Conservation (phyloP, 2,113 vertebrate species). For the Dolichallabes microphthalmus region DNA sequence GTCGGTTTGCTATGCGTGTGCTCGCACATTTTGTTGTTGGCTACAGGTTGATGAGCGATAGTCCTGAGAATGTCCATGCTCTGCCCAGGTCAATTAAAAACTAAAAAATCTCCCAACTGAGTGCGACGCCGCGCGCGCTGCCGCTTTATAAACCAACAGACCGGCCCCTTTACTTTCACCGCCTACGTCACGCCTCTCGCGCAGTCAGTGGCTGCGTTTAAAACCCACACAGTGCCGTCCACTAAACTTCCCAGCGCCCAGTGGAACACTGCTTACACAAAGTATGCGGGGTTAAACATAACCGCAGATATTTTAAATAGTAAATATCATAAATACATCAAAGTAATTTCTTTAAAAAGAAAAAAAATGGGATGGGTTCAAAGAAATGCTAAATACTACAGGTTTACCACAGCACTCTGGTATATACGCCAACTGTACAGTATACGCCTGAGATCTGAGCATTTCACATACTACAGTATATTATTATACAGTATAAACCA, state of each 20-base stretch:
- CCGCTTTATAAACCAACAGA: slow-evolving; percentile 41
- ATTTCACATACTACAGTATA: neutral
- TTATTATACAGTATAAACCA: neutral
- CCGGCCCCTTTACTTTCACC: slow-evolving; percentile 38
- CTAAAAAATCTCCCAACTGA: slow-evolving; percentile 16
- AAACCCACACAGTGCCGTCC: neutral
- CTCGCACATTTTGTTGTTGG: slow-evolving; percentile 72
- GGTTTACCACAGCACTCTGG: neutral
- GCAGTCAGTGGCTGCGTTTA: neutral
- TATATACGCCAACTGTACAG: too few relatives aligned
- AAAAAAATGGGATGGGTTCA: neutral
- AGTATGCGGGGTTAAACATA: neutral
- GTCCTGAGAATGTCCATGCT: slow-evolving; percentile 79
- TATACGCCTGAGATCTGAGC: neutral
- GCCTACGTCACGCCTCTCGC: slow-evolving; percentile 25
- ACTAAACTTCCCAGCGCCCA: neutral
- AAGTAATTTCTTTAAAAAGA: too few relatives aligned
- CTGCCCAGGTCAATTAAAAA: neutral
- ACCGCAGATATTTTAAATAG: too few relatives aligned
- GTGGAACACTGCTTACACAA: neutral
- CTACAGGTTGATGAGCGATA: slow-evolving; percentile 74
- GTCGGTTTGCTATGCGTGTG: slow-evolving; percentile 62
- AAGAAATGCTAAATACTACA: neutral
- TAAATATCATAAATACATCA: too few relatives aligned
- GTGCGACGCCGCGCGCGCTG: neutral